Conservation (phyloP, 2,888 invertebrate genomes). For the Seira ritae region DNA sequence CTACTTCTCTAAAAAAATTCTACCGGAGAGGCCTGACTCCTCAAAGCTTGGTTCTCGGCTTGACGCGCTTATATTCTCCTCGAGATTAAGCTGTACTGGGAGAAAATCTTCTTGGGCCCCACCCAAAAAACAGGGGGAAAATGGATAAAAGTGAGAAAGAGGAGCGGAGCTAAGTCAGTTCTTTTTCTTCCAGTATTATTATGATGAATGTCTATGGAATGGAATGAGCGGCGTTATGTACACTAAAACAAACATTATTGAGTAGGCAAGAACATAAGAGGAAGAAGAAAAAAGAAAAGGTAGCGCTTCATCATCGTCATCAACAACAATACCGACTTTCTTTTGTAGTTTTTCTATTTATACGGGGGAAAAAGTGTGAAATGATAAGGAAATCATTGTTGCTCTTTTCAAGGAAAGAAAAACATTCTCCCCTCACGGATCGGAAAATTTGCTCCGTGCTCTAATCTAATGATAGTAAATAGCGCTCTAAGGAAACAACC, state of each 20-base stretch:
- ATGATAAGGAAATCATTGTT: not conserved
- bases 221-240: not conserved
- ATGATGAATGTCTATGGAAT: not conserved
- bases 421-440: too few species aligned
- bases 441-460: too few species aligned
- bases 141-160: slow-evolving; percentile 8
- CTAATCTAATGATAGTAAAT: too few species aligned
- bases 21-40: too few species aligned
- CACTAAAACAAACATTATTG: slow-evolving; percentile 8
- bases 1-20: too few species aligned
- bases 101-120: slow-evolving; percentile 2
- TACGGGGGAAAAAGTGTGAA: not conserved
- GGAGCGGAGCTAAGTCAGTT: not conserved
- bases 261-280: too few species aligned
- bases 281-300: not conserved
- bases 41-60: too few species aligned
- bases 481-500: too few species aligned
- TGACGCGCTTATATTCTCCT: too few species aligned
- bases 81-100: not conserved
- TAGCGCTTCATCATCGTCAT: not conserved
- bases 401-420: too few species aligned
- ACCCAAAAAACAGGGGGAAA: not conserved
- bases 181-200: not conserved
- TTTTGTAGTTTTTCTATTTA: too few species aligned
- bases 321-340: not conserved